Evolutionary conservation across 2,113 vertebrate species (phyloP).

Genomic region (Speoplatyrhinus poulsoni): DNA sequence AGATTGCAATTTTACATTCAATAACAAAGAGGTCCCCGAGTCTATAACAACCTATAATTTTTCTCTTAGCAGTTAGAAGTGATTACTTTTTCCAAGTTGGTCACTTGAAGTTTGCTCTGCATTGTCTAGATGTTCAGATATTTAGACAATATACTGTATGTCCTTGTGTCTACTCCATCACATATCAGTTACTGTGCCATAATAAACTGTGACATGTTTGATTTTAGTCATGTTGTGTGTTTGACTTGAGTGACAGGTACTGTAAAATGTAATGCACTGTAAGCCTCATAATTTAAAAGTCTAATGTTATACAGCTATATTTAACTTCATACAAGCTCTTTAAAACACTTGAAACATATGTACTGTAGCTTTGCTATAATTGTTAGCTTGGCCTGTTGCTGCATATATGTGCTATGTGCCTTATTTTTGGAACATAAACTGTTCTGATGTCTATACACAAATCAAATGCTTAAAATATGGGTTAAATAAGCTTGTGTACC

Average conservation of each 20-base stretch:
- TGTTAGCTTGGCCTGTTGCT: neutral
- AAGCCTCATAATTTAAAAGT: neutral
- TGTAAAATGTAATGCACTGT: neutral
- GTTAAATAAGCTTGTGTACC: too few relatives aligned
- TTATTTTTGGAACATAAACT: too few relatives aligned
- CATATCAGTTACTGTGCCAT: constrained; percentile 85
- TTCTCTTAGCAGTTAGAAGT: constrained; percentile 9
- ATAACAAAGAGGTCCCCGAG: constrained; percentile 13
- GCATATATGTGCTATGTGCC: too few relatives aligned
- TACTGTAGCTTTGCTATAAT: neutral
- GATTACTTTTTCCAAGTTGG: constrained; percentile 11
- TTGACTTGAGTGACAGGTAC: neutral
- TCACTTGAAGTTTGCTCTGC: constrained; percentile 18
- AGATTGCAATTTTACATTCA: constrained; percentile 40
- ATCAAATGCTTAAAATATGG: too few relatives aligned
- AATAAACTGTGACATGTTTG: constrained; percentile 64
- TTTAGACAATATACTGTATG: constrained; percentile 2
- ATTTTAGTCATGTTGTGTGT: neutral
- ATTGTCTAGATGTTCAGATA: constrained; percentile 1
- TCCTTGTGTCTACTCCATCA: constrained; percentile 36
- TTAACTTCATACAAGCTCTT: neutral
- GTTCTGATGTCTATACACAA: too few relatives aligned
- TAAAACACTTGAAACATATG: neutral
- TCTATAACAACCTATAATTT: constrained; percentile 35
- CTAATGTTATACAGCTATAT: neutral